Percentiles rank a stretch among this genome's conserved stretches.
Evolutionary conservation across 2,888 invertebrate genomes (phyloP).

Genomic region (Microplitis manilae): DNA sequence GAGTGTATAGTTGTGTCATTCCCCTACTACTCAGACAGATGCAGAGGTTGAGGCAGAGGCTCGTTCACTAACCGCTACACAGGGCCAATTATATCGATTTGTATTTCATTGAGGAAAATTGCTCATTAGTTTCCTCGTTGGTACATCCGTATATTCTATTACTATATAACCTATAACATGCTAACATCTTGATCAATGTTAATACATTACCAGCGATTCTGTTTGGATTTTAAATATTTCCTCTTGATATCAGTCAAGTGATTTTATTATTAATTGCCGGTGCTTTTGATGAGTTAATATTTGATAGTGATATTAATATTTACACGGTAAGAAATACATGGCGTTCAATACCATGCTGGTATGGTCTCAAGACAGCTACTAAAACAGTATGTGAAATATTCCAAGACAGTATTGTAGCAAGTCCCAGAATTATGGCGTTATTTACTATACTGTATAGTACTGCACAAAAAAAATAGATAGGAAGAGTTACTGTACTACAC

Average conservation of each 20-base stretch:
- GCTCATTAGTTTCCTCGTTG: not conserved
- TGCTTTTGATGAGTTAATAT: not conserved
- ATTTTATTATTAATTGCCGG: not conserved
- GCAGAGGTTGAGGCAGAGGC: not conserved
- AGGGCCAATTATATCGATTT: slow-evolving; percentile 24
- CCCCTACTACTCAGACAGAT: not conserved
- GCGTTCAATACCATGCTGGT: too few species aligned
- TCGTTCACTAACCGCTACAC: slow-evolving; percentile 27
- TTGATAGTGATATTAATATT: not conserved
- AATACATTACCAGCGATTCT: not conserved
- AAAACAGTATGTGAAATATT: too few species aligned
- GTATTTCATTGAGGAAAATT: slow-evolving; percentile 27
- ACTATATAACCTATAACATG: not conserved
- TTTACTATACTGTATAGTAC: too few species aligned
- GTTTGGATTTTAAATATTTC: not conserved
- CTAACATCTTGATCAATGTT: not conserved
- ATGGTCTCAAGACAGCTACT: too few species aligned
- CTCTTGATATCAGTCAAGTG: not conserved
- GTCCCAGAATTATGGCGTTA: too few species aligned
- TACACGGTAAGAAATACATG: too few species aligned
- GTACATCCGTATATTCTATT: not conserved
- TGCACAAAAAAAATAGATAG: too few species aligned
- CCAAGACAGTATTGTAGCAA: too few species aligned
- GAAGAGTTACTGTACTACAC: too few species aligned
- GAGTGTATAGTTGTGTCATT: not conserved